Percentiles rank a stretch among this genome's conserved stretches.
phyloP scores from a whole-genome alignment of 2,888 invertebrate genomes.

The Euphydryas editha region DNA sequence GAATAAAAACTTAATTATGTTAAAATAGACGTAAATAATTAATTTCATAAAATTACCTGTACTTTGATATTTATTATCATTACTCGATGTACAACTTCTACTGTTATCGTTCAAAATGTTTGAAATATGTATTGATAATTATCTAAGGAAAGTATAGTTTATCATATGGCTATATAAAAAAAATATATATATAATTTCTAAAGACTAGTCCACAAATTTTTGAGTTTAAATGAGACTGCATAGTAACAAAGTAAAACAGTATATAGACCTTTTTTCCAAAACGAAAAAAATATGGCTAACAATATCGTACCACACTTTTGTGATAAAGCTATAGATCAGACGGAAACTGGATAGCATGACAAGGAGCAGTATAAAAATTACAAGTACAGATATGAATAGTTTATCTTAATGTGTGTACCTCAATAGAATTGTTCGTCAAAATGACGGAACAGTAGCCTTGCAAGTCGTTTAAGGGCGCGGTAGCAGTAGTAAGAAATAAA shows the following conservation, averaged over 20 bases:
- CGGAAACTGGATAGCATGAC: slow-evolving; percentile 39
- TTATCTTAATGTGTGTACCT: slow-evolving; percentile 24
- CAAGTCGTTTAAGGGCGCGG: not conserved
- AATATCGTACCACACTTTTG: slow-evolving; percentile 35
- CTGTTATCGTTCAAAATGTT: slow-evolving; percentile 42
- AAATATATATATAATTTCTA: slow-evolving; percentile 36
- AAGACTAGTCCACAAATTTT: slow-evolving; percentile 43
- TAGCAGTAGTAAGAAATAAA: slow-evolving; percentile 8
- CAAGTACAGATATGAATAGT: slow-evolving; percentile 20
- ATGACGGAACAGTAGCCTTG: not conserved
- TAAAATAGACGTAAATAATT: slow-evolving; percentile 72
- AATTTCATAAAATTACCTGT: slow-evolving; percentile 76
- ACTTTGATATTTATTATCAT: slow-evolving; percentile 76
- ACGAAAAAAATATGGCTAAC: slow-evolving; percentile 32
- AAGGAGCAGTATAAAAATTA: slow-evolving; percentile 37
- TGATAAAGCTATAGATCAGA: slow-evolving; percentile 44
- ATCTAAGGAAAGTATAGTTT: slow-evolving; percentile 67
- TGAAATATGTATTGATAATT: slow-evolving; percentile 65
- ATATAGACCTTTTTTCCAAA: slow-evolving; percentile 31
- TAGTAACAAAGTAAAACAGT: slow-evolving; percentile 32
- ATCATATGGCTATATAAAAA: slow-evolving; percentile 40
- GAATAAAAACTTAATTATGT: slow-evolving; percentile 69
- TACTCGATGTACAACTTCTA: slow-evolving; percentile 74
- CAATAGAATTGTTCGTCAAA: slow-evolving; percentile 10
- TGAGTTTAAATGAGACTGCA: slow-evolving; percentile 34